Evolutionary conservation across 2,113 vertebrate genomes (phyloP).

Genomic region (Siniperca knerii): DNA sequence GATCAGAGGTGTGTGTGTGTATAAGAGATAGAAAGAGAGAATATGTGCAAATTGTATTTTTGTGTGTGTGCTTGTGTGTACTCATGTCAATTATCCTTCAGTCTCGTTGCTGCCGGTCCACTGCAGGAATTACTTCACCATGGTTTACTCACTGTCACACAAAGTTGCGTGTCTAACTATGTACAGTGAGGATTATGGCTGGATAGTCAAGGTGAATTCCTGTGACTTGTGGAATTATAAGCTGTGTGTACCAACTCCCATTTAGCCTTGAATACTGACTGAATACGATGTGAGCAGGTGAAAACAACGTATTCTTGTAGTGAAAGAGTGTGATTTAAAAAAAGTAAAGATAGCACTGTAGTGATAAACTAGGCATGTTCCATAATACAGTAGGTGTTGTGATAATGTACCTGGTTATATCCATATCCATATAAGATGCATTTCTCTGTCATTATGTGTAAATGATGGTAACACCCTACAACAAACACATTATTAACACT

Average conservation of each 20-base stretch:
- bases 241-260: neutral
- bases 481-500: neutral
- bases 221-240: conserved; percentile 38
- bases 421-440: neutral
- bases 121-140: conserved; percentile 53
- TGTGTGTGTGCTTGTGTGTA: conserved; percentile 20
- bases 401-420: neutral
- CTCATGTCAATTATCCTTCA: conserved; percentile 59
- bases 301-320: conserved; percentile 5
- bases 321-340: conserved; percentile 25
- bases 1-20: conserved; percentile 43
- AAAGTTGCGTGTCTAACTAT: conserved; percentile 33
- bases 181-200: conserved; percentile 49
- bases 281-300: neutral
- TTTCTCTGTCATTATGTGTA: conserved; percentile 27
- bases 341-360: neutral
- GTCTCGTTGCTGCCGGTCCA: conserved; percentile 26
- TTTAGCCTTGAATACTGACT: neutral
- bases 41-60: conserved; percentile 28
- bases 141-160: conserved; percentile 62
- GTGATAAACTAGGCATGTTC: conserved; percentile 1
- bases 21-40: conserved; percentile 7
- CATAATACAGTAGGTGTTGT: neutral
- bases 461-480: neutral
- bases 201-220: conserved; percentile 42